Conservation (phyloP, 64 coral and sea anemone genomes). For the Actinia equina region DNA sequence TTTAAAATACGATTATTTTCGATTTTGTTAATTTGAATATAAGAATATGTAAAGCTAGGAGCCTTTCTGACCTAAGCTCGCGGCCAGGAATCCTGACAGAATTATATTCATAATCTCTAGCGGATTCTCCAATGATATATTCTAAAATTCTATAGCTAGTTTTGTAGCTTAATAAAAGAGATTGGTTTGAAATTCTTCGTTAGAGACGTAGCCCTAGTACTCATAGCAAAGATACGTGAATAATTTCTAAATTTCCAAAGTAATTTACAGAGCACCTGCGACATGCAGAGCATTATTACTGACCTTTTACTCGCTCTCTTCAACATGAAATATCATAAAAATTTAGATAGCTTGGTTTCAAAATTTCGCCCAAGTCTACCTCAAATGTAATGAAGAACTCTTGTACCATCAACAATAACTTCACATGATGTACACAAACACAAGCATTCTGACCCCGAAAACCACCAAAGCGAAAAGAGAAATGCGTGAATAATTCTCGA, state of each 20-base stretch:
- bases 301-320: not conserved
- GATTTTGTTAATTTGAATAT: not conserved
- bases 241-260: not conserved
- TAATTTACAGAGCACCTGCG: not conserved
- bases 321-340: not conserved
- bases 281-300: not conserved
- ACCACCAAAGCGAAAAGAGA: not conserved
- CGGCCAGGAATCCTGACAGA: not conserved
- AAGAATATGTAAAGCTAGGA: not conserved
- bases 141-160: not conserved
- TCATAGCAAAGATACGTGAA: not conserved
- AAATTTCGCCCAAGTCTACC: not conserved
- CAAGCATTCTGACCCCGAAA: not conserved
- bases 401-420: not conserved
- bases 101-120: not conserved
- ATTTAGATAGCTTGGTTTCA: not conserved
- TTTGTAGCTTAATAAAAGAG: not conserved
- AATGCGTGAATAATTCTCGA: not conserved
- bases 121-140: too few relatives aligned
- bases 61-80: not conserved
- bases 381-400: not conserved
- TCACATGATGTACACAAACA: not conserved
- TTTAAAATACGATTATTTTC: not conserved
- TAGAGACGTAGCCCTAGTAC: not conserved
- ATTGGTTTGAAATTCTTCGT: not conserved